Base-by-base conservation (phyloP, 2,888 invertebrate genomes). In the Linnaemya vulpina region DNA sequence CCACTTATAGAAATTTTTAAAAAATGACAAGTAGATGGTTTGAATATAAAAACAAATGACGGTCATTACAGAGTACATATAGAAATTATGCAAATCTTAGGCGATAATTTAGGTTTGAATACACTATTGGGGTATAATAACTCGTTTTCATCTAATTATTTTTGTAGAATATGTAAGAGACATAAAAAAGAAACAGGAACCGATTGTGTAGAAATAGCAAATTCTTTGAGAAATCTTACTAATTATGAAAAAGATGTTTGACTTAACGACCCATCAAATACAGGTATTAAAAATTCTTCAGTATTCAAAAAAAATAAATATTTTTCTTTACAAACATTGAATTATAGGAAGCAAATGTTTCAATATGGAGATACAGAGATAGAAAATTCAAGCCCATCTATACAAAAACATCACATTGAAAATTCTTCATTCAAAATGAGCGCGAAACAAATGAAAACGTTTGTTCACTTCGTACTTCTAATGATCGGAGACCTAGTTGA, bases 381-480 rank as follows among this genome's bases (percentile, higher is more conserved):
- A n/a, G 74, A 35, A 51, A 75, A 75, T 53, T 38, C 17, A 30
- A 76, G 82, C 40, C 20, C 68, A n/a, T 20, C 68, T 43, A 76
- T 82, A 17, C 40, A 82, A 70, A 76, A 82, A 70, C 51, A 75
- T 73, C 83, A 84, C 49, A 74, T 84, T n/a, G 30, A 73, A 65
- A 84, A 78, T 62, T 22, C 68, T n/a, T 43, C 40, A 53, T 79
- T 84, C 17, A 84, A 79, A 84, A 84, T 84, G 79, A 76, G 58
- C 35, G 83, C 79, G 22, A 78, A 60, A 51, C 68, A 84, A 62
- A 84, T 84, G 84, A 68, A 65, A 70, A 70, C 79, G 7, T 79
- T 84, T 79, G 53, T 63, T 40, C 78, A 76, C 43, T 75, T 70
- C 22, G 22, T 84, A 43, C 80, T 65, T 35, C 67, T 84, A 53